phyloP scores from a whole-genome alignment of 2,113 vertebrate species.

The Tetrax tetrax region DNA sequence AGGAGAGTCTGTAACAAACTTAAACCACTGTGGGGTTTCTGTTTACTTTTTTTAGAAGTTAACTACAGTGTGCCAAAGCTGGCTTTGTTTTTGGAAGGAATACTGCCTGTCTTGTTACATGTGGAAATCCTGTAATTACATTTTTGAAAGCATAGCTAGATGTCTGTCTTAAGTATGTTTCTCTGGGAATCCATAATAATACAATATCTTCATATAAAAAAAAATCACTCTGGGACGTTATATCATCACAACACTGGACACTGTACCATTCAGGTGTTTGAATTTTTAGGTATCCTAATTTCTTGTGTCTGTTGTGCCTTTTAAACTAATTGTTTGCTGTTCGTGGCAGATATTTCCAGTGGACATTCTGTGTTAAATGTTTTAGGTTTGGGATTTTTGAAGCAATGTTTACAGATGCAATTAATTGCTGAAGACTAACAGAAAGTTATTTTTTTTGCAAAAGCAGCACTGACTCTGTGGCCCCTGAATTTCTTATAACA shows the following conservation, averaged over 20 bases:
- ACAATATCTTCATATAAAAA: no score
- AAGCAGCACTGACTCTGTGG: neutral
- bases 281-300: neutral
- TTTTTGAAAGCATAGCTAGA: neutral
- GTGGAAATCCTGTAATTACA: neutral
- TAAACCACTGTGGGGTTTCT: rapidly evolving
- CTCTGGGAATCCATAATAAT: neutral
- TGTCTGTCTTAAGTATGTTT: neutral
- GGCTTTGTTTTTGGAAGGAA: neutral
- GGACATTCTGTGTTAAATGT: neutral
- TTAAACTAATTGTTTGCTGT: neutral
- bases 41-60: neutral
- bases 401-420: neutral
- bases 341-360: neutral
- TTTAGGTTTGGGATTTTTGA: neutral
- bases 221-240: neutral
- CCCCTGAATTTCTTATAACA: neutral
- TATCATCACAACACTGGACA: neutral
- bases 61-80: neutral
- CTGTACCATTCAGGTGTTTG: neutral
- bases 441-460: neutral
- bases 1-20: neutral
- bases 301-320: neutral
- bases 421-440: neutral
- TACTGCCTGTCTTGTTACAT: rapidly evolving